These are phyloP conservation scores for Daphoenositta chrysoptera DNA, from an alignment of 2,113 vertebrate species.

Conservation along the genomic window DNA sequence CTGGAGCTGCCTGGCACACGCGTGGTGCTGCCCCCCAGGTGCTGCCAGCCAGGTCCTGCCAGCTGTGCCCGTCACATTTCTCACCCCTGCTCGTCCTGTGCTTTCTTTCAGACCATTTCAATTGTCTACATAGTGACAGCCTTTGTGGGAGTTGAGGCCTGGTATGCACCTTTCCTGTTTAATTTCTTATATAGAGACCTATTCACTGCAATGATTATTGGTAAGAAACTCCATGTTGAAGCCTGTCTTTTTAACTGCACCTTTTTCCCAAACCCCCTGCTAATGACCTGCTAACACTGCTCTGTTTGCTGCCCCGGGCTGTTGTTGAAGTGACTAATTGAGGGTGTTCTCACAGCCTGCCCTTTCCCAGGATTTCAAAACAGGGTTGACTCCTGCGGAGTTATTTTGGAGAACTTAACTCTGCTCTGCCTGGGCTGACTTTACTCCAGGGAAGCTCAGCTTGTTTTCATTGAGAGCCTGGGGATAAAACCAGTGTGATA, in stretches of 20 bases:
- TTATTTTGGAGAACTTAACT: neutral
- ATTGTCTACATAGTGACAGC: constrained; percentile 94
- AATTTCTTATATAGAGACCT: constrained; percentile 93
- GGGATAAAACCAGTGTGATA: neutral
- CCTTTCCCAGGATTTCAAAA: neutral
- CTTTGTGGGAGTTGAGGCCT: constrained; percentile 93
- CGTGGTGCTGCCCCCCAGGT: neutral
- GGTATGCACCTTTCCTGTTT: constrained; percentile 89
- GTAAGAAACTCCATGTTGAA: constrained; percentile 82
- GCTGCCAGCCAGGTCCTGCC: neutral
- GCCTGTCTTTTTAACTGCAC: constrained; percentile 64
- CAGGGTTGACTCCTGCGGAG: neutral
- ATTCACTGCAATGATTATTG: constrained; percentile 94
- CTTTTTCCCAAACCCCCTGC: constrained; percentile 25
- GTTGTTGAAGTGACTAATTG: neutral
- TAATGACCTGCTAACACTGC: neutral
- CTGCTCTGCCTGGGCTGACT: neutral
- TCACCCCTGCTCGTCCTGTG: constrained; percentile 37
- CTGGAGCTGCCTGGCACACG: neutral
- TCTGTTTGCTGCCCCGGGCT: neutral
- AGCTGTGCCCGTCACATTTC: neutral
- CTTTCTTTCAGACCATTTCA: constrained; percentile 90
- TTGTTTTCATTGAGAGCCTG: neutral
- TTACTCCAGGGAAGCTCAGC: neutral
- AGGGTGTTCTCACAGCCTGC: neutral